Evolutionary conservation across 2,113 vertebrate species (phyloP), one percentile per base, ranked within the genome.

Genomic region (Cheilinus undulatus): DNA sequence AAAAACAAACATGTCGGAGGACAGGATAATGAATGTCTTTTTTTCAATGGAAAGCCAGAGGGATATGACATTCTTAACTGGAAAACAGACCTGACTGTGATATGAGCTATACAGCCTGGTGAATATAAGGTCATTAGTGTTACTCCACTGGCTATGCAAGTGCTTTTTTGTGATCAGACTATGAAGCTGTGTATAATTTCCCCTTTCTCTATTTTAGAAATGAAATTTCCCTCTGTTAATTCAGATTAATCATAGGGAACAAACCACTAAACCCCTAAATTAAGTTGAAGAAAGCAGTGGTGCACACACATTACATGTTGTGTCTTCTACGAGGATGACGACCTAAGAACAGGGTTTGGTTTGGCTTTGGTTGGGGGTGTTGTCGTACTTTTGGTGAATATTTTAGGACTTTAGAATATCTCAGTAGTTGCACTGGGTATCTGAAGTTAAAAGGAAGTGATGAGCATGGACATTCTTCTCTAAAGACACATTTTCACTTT

Each of bases 281-380:
- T 40, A 14, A 30, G 3, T 59, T 17, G 15, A 23, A 19, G 34
- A n/a, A 26, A 66, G n/a, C 5, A 45, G 19, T n/a, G 19, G 7
- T 3, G 19, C 22, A 17, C 5, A 20, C 15, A 9, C n/a, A 43
- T n/a, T 11, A 42, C 13, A 32, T 19, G 17, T 3, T 23, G 7
- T n/a, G 22, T 53, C 10, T 73, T 3, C 24, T 69, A 10, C 36
- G 9, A 15, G 49, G n/a, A 36, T 4, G 36, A 80, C 84, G 73
- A 63, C 70, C 82, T 76, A 88, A 88, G 57, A 84, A 6, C 0
- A 69, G 76, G 58, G 30, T 82, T 61, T 51, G 42, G 27, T 68
- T 52, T 46, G 59, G 45, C 40, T 17, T 64, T 50, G 15, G 61
- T 28, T 9, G 1, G 61, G 67, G 28, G 36, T 71, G 38, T 78